A percentile compares a stretch with the other conserved stretches of the same genome.
Conservation (phyloP, 1,140 invertebrate species). For the Drosophila ohnishii region DNA sequence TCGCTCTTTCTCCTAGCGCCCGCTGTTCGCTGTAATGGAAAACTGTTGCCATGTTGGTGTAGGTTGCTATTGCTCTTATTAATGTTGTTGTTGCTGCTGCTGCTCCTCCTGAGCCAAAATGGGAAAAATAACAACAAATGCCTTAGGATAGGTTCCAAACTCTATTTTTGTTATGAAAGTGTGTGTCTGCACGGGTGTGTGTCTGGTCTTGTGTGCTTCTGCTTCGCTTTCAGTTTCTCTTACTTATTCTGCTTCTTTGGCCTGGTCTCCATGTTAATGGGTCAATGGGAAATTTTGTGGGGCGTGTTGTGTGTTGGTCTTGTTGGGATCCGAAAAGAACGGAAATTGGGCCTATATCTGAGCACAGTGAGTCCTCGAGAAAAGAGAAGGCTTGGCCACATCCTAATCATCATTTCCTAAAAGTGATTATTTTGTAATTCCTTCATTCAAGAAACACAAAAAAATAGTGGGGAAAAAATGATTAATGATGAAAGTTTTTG, state of each 20-base stretch:
- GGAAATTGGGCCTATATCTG: slow-evolving; percentile 29
- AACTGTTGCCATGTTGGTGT: slow-evolving; percentile 76
- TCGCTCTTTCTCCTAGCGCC: slow-evolving; percentile 12
- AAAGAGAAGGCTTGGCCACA: not conserved
- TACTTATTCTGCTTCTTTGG: slow-evolving; percentile 9
- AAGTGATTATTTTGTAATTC: too few species aligned
- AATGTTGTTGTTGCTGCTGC: not conserved
- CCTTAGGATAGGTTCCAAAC: slow-evolving; percentile 74
- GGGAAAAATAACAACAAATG: slow-evolving; percentile 53
- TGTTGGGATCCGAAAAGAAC: slow-evolving; percentile 33
- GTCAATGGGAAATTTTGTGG: slow-evolving; percentile 75
- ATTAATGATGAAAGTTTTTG: not conserved
- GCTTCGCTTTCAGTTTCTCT: slow-evolving; percentile 36
- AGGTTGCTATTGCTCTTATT: slow-evolving; percentile 44
- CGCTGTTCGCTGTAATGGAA: slow-evolving; percentile 63
- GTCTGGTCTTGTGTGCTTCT: slow-evolving; percentile 24
- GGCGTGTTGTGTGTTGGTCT: slow-evolving; percentile 35
- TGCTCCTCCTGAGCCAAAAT: slow-evolving; percentile 10
- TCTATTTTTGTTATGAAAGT: slow-evolving; percentile 55
- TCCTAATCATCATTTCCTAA: too few species aligned
- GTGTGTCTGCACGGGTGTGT: slow-evolving; percentile 10
- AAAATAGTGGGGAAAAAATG: not conserved
- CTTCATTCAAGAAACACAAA: too few species aligned
- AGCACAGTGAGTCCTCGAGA: slow-evolving; percentile 10
- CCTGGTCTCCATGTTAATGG: slow-evolving; percentile 71